These are phyloP conservation scores for Drepana arcuata DNA, from an alignment of 1,140 invertebrate genomes.

Conservation along the genomic window DNA sequence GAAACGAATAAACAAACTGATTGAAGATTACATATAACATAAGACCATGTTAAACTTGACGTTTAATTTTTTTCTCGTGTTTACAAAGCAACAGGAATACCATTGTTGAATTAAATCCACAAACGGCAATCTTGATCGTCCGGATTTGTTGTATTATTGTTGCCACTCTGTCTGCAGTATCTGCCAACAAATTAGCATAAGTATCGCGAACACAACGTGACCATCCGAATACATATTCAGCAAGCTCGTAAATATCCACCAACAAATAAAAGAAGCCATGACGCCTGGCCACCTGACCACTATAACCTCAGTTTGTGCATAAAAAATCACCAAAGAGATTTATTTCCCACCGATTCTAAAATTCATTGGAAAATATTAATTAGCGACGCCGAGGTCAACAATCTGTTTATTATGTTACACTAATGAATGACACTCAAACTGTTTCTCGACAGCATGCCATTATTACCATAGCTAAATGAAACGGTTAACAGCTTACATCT, in stretches of 20 bases:
- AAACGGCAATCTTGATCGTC: too few relatives aligned
- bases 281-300: slow-evolving; percentile 33
- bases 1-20: too few relatives aligned
- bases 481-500: too few relatives aligned
- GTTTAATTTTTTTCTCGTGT: too few relatives aligned
- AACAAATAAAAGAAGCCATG: slow-evolving; percentile 32
- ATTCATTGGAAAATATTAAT: slow-evolving; percentile 48
- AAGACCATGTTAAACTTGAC: too few relatives aligned
- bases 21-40: too few relatives aligned
- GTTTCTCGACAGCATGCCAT: too few relatives aligned
- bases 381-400: slow-evolving; percentile 43
- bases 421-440: too few relatives aligned
- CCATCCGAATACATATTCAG: slow-evolving; percentile 33
- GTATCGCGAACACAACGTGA: slow-evolving; percentile 37
- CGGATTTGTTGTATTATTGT: slow-evolving; percentile 17
- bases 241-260: slow-evolving; percentile 42
- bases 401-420: slow-evolving; percentile 36
- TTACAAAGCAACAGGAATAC: too few relatives aligned
- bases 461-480: too few relatives aligned
- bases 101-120: too few relatives aligned
- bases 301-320: slow-evolving; percentile 23
- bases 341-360: slow-evolving; percentile 26
- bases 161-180: slow-evolving; percentile 55
- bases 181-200: slow-evolving; percentile 41
- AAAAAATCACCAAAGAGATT: slow-evolving; percentile 35